Evolutionary conservation across 2,888 invertebrate species (phyloP), one percentile per base, ranked within the genome.

Genomic region (Nemotelus pantherinus): DNA sequence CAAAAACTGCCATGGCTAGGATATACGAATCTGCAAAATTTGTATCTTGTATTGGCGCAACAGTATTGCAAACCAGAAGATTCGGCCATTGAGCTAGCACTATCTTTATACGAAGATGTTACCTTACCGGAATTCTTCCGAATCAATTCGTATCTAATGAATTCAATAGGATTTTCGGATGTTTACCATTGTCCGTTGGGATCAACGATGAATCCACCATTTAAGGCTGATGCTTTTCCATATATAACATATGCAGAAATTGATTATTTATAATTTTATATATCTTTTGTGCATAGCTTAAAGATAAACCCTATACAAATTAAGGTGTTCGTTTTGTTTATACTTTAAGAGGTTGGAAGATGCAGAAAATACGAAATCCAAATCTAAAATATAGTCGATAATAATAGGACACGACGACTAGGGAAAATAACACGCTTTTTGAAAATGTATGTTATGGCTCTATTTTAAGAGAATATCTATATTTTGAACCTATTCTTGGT

Each of bases 121-220:
- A 70, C 9, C 3, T 50, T 79, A n/a, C 79, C 77, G 39, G 39
- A 75, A 3, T 77, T 75, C 47, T 79, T 77, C 58, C 60, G 77
- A 7, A 57, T 79, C 4, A 79, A 79, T 65, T 77, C 77, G 48
- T 41, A 70, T 9, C n/a, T 79, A 9, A 79, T 77, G 77, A 77
- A 79, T 47, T 70, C 77, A 2, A 39, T 9, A 3, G 48, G 60
- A 47, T 79, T 79, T 58, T 70, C 79, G 9, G 77, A 77, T 7
- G 58, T 57, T 3, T 79, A 70, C 45, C 63, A 60, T 53, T 79
- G 79, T 39, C 77, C 75, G 0, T 9, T 77, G 3, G 77, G 77
- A 50, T 77, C 79, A 9, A 44, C 76, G 9, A 77, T 79, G 77
- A 79, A 79, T 77, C 79, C 79, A 3, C 45, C 74, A 45, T 74